Percentiles rank a stretch among this genome's conserved stretches.
Evolutionary conservation across 2,113 vertebrate species (phyloP).

Genomic region (Kryptolebias marmoratus): DNA sequence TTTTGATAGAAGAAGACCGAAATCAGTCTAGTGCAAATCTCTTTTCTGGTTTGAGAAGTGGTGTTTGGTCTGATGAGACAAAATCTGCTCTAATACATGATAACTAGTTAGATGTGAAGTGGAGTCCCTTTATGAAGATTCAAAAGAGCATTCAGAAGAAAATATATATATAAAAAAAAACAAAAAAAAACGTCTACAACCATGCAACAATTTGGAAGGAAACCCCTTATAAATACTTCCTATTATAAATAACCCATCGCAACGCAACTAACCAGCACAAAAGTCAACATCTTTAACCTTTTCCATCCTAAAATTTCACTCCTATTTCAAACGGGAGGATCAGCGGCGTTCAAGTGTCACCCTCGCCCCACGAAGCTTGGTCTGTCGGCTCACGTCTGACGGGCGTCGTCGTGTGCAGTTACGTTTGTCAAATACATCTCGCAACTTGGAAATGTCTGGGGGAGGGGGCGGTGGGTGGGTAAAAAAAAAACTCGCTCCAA

Average conservation of each 20-base stretch:
- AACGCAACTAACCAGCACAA: conserved; percentile 48
- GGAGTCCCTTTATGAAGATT: conserved; percentile 72
- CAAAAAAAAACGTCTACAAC: conserved; percentile 21
- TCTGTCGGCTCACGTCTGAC: conserved; percentile 58
- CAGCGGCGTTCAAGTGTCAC: conserved; percentile 38
- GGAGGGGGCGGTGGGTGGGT: too few species aligned
- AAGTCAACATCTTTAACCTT: conserved; percentile 44
- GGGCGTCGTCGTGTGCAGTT: conserved; percentile 74
- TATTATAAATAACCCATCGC: conserved; percentile 43
- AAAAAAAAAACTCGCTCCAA: conserved; percentile 77
- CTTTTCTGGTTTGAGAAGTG: conserved; percentile 82
- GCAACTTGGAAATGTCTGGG: conserved; percentile 78
- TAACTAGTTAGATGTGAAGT: conserved; percentile 57
- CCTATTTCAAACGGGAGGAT: conserved; percentile 48
- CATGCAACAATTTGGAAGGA: conserved; percentile 62
- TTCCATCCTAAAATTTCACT: conserved; percentile 27
- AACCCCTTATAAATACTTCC: conserved; percentile 51
- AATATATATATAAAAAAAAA: conserved; percentile 18
- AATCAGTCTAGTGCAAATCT: conserved; percentile 85
- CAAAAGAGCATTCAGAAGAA: conserved; percentile 19
- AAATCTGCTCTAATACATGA: conserved; percentile 55
- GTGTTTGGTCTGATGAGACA: conserved; percentile 70
- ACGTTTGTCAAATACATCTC: conserved; percentile 77
- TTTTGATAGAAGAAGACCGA: conserved; percentile 81
- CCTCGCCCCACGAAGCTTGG: conserved; percentile 25